These are phyloP conservation scores for Pseudomyrmex dendroicus DNA, from an alignment of 1,140 invertebrate genomes.

Conservation along the genomic window DNA sequence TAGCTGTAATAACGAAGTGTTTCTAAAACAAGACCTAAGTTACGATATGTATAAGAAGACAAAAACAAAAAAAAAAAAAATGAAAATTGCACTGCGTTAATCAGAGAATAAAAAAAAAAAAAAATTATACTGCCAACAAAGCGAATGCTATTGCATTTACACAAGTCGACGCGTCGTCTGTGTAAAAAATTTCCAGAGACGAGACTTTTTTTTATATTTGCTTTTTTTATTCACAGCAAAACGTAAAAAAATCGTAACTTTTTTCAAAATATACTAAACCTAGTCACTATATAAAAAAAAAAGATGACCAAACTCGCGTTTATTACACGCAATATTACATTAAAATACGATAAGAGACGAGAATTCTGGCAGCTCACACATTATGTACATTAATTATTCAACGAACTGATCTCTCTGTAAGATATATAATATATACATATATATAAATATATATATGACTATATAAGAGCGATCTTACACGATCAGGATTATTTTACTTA, in stretches of 20 bases:
- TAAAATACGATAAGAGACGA: conserved; percentile 50
- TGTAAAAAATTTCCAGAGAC: conserved; percentile 73
- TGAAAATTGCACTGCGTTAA: conserved; percentile 57
- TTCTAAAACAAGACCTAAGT: conserved; percentile 63
- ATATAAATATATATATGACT: conserved; percentile 19
- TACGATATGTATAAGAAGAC: conserved; percentile 46
- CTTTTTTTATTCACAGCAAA: conserved; percentile 74
- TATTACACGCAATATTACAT: conserved; percentile 29
- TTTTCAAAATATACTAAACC: conserved; percentile 75
- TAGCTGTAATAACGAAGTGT: conserved; percentile 49
- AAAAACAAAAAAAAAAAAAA: conserved; percentile 59
- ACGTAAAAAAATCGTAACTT: conserved; percentile 71
- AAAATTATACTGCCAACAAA: conserved; percentile 82
- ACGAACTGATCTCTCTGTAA: conserved; percentile 52
- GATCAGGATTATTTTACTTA: conserved; percentile 78
- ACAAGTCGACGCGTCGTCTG: conserved; percentile 74
- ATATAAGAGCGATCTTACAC: conserved; percentile 29
- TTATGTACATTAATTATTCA: conserved; percentile 58
- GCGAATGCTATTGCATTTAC: conserved; percentile 80
- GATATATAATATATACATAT: conserved; percentile 27
- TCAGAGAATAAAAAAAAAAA: conserved; percentile 61
- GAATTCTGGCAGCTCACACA: conserved; percentile 68
- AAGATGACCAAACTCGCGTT: conserved; percentile 70
- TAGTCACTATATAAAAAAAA: conserved; percentile 78
- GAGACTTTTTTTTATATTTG: conserved; percentile 77